Conservation (phyloP, 2,113 vertebrate genomes). For the Halcyon malimbica region DNA sequence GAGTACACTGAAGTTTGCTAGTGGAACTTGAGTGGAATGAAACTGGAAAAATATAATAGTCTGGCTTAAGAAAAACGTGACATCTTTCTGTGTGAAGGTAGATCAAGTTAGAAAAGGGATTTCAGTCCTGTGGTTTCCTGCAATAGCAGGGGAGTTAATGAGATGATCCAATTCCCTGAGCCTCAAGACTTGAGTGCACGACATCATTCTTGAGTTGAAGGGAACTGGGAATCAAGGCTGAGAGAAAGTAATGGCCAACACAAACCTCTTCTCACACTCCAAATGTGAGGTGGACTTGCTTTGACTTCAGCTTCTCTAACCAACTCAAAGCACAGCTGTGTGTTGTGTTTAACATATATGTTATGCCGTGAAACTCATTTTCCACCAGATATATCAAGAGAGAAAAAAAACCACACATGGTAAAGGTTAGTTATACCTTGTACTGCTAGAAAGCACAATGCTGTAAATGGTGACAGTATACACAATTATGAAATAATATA, state of each 20-base stretch:
- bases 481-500: not conserved
- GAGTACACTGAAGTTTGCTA: not conserved
- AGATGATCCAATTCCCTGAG: not conserved
- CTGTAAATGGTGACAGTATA: not conserved
- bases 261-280: not conserved
- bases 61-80: not conserved
- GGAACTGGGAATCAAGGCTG: not conserved
- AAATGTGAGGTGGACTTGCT: not conserved
- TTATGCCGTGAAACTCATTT: not conserved
- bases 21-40: not conserved
- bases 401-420: fast-evolving
- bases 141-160: not conserved
- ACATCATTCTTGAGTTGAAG: not conserved
- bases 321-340: not conserved
- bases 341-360: not conserved
- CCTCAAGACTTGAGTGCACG: not conserved
- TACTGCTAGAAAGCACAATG: not conserved
- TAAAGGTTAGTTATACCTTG: not conserved
- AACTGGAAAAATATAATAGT: not conserved
- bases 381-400: not conserved
- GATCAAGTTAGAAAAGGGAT: not conserved
- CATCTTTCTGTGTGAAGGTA: not conserved
- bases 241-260: not conserved
- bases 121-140: not conserved
- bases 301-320: not conserved